phyloP scores from a whole-genome alignment of 2,797 vertebrate species.

The Siniperca obscura region DNA sequence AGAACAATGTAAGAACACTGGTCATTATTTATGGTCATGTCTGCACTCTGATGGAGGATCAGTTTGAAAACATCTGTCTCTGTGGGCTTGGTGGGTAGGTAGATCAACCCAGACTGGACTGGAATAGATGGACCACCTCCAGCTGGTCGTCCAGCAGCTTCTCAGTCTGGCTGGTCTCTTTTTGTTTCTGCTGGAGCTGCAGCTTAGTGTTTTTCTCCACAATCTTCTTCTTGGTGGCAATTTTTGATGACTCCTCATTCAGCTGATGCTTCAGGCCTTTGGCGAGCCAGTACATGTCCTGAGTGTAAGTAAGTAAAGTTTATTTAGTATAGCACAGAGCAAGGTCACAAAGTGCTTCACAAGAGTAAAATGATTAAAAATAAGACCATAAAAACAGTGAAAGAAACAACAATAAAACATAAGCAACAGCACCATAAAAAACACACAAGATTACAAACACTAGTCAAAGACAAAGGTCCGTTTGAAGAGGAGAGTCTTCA shows the following conservation, averaged over 20 bases:
- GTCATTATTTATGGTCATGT: neutral
- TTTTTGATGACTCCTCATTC: slow-evolving; percentile 75
- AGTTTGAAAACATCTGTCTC: neutral
- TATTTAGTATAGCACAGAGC: too few species aligned
- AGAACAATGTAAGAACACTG: neutral
- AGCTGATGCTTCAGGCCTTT: slow-evolving; percentile 72
- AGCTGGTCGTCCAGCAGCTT: slow-evolving; percentile 79
- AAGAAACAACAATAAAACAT: too few species aligned
- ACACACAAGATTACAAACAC: too few species aligned
- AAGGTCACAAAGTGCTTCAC: too few species aligned
- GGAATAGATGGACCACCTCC: slow-evolving; percentile 75
- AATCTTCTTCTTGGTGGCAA: slow-evolving; percentile 70
- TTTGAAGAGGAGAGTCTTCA: too few species aligned
- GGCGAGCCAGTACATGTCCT: neutral
- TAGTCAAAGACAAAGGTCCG: too few species aligned
- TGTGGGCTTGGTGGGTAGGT: neutral
- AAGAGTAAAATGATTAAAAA: too few species aligned
- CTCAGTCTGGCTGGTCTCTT: slow-evolving; percentile 80
- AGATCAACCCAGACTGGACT: too few species aligned
- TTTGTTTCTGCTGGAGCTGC: slow-evolving; percentile 82
- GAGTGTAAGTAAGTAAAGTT: neutral
- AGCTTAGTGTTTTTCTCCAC: slow-evolving; percentile 81
- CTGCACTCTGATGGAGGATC: neutral
- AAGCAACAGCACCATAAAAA: too few species aligned
- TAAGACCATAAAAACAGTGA: too few species aligned